Evolutionary conservation across 2,888 invertebrate species (phyloP).

Genomic region (Plagodis dolabraria): DNA sequence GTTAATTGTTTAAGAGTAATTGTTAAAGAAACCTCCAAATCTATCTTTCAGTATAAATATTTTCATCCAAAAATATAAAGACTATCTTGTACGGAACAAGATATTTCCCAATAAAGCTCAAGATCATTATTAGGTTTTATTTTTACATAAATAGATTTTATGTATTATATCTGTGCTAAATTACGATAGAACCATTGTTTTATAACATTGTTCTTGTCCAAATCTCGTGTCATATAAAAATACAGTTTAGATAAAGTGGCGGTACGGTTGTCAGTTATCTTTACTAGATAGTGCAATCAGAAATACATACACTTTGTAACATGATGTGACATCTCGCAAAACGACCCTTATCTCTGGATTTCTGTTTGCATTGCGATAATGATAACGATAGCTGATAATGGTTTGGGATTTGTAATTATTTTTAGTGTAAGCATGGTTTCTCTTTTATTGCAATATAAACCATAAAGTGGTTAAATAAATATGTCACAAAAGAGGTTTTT

Average conservation of each 20-base stretch:
- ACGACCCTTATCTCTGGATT: conserved; percentile 58
- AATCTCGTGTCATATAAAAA: conserved; percentile 24
- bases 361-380: conserved; percentile 64
- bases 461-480: conserved; percentile 25
- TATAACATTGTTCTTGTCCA: background rate
- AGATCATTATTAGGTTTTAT: no score
- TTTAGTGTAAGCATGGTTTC: conserved; percentile 48
- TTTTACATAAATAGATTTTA: background rate
- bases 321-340: conserved; percentile 71
- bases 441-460: conserved; percentile 31
- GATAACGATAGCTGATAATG: conserved; percentile 61
- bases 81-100: no score
- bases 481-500: conserved; percentile 13
- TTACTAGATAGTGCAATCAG: conserved; percentile 64
- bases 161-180: background rate
- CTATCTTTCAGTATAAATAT: no score
- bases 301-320: conserved; percentile 66
- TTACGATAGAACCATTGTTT: background rate
- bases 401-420: conserved; percentile 62
- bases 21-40: no score
- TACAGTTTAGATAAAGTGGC: conserved; percentile 43
- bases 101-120: no score
- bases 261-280: conserved; percentile 55
- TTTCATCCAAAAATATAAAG: no score
- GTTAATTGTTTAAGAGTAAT: no score